Conservation (phyloP, 2,888 invertebrate species). For the Lycocerus yunnanus region DNA sequence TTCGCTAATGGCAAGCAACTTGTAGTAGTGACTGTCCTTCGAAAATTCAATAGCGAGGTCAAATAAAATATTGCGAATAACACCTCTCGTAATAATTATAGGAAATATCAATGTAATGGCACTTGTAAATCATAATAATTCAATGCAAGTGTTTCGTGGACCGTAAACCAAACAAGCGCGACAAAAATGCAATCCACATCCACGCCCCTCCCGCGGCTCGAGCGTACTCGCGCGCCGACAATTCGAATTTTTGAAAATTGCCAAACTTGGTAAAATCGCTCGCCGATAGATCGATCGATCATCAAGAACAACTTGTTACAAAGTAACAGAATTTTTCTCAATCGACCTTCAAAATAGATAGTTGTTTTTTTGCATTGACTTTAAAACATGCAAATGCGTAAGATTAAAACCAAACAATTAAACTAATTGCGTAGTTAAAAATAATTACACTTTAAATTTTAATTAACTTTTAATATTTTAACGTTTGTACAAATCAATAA, state of each 20-base stretch:
- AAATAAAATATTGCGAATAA: slow-evolving; percentile 23
- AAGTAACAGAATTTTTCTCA: not conserved
- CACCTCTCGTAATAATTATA: slow-evolving; percentile 21
- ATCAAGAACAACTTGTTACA: not conserved
- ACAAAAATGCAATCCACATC: not conserved
- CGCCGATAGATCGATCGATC: not conserved
- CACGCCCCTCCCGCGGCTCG: not conserved
- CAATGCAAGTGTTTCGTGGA: not conserved
- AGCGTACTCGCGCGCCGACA: no score
- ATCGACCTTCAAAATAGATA: slow-evolving; percentile 7
- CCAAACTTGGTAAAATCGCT: not conserved
- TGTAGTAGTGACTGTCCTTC: slow-evolving; percentile 24
- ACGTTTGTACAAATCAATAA: not conserved
- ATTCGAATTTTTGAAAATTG: not conserved
- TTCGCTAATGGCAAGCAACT: slow-evolving; percentile 14
- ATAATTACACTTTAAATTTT: slow-evolving; percentile 3
- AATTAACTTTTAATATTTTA: not conserved
- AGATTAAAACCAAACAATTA: slow-evolving; percentile 2
- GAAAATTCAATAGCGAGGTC: slow-evolving; percentile 32
- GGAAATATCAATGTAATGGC: slow-evolving; percentile 9
- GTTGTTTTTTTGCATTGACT: slow-evolving; percentile 10
- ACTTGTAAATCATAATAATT: slow-evolving; percentile 4
- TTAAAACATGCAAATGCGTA: slow-evolving; percentile 4
- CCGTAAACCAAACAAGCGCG: not conserved
- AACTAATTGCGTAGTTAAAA: slow-evolving; percentile 5